Percentiles rank a stretch among this genome's conserved stretches.
These are phyloP conservation scores for Chirona hameri DNA, from an alignment of 2,888 invertebrate species.

Conservation along the genomic window DNA sequence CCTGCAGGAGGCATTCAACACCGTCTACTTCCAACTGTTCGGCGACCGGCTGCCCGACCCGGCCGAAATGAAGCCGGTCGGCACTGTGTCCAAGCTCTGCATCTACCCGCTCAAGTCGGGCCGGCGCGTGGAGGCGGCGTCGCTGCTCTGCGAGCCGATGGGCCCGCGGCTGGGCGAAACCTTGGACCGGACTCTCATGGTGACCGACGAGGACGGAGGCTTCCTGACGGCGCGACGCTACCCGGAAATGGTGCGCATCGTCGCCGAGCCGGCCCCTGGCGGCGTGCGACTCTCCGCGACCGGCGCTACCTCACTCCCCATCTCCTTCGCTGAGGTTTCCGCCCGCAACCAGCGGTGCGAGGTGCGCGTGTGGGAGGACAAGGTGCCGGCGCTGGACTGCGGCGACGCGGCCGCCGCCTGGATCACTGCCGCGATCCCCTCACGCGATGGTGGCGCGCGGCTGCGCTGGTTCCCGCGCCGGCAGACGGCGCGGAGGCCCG, in stretches of 20 bases:
- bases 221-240: conserved; percentile 51
- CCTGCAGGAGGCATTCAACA: neutral
- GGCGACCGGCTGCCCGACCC: neutral
- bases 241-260: conserved; percentile 52
- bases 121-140: conserved; percentile 29
- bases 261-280: conserved; percentile 41
- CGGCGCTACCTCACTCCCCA: neutral
- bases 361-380: conserved; percentile 46
- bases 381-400: conserved; percentile 64
- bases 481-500: neutral
- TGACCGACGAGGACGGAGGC: conserved; percentile 46
- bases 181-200: neutral
- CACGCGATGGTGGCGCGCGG: neutral
- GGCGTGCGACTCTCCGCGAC: neutral
- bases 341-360: neutral
- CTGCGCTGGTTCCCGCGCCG: neutral
- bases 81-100: conserved; percentile 46
- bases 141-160: neutral
- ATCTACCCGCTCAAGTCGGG: conserved; percentile 51
- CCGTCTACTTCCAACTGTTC: neutral
- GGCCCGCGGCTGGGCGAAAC: neutral
- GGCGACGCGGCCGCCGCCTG: conserved; percentile 68
- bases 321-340: neutral
- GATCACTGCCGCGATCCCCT: conserved; percentile 56
- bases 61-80: conserved; percentile 44